These are phyloP conservation scores for Pantherophis alleghaniensis DNA, from an alignment of 2,797 vertebrate genomes.

Conservation along the genomic window DNA sequence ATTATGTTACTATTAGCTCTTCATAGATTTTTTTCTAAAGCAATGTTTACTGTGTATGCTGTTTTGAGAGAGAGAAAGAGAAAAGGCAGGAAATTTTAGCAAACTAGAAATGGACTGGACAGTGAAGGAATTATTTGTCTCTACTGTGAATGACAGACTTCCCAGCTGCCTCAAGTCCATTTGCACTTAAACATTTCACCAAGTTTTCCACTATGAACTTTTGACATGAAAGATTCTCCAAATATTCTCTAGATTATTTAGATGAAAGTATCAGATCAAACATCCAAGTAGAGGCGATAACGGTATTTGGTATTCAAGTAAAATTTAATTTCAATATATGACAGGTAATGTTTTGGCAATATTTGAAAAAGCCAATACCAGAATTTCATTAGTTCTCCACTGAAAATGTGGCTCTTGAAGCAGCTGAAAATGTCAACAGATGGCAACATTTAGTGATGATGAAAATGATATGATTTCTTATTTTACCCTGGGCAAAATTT, in stretches of 20 bases:
- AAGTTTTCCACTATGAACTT: neutral
- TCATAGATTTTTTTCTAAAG: neutral
- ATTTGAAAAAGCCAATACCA: neutral
- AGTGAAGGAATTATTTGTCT: neutral
- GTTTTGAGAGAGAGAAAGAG: fast-evolving
- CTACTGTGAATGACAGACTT: neutral
- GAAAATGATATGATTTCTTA: neutral
- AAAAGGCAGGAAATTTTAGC: neutral
- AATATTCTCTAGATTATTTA: neutral
- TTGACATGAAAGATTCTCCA: neutral
- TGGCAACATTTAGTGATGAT: neutral
- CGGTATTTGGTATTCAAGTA: too few species aligned
- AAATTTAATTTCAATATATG: neutral
- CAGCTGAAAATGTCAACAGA: neutral
- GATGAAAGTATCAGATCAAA: neutral
- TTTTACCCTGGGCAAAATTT: neutral
- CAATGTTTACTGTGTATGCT: neutral
- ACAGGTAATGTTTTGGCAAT: neutral
- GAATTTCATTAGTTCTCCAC: neutral
- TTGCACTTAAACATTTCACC: neutral
- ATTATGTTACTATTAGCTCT: slow-evolving; percentile 19
- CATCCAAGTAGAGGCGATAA: neutral
- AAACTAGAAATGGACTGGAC: neutral
- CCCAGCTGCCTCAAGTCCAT: neutral
- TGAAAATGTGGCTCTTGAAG: neutral